Conservation (phyloP, 1,140 invertebrate species). For the Samia ricini region DNA sequence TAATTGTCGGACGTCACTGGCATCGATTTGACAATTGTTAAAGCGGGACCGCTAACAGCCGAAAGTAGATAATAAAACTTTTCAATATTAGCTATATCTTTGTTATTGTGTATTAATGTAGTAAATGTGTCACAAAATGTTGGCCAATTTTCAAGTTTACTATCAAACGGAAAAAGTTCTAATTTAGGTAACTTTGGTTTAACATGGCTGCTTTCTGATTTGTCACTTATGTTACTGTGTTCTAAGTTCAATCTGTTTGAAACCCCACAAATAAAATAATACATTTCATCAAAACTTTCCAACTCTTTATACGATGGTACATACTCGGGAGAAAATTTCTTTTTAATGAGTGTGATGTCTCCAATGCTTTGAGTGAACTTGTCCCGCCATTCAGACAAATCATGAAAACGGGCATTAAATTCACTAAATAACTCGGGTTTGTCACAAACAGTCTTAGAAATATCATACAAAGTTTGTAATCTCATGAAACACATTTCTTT, state of each 20-base stretch:
- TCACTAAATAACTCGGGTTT: neutral
- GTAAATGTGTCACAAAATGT: slow-evolving; percentile 21
- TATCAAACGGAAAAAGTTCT: slow-evolving; percentile 21
- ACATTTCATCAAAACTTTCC: no score
- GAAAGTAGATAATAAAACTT: slow-evolving; percentile 13
- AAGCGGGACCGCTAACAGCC: slow-evolving; percentile 10
- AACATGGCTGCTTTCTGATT: neutral
- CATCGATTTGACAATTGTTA: slow-evolving; percentile 7
- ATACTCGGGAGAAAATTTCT: neutral
- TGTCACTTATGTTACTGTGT: neutral
- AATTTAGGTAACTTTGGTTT: slow-evolving; percentile 16
- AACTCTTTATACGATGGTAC: neutral
- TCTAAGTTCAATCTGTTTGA: neutral
- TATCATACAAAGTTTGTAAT: no score
- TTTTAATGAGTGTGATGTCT: neutral
- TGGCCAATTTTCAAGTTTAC: slow-evolving; percentile 18
- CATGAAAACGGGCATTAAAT: neutral
- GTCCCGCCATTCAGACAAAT: no score
- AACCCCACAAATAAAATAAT: neutral
- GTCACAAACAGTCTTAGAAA: neutral
- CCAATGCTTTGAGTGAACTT: no score
- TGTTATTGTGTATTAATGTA: slow-evolving; percentile 20
- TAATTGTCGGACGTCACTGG: slow-evolving; percentile 10
- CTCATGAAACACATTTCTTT: no score
- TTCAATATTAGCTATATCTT: no score